Evolutionary conservation across 2,888 invertebrate genomes (phyloP), one percentile per base, ranked within the genome.

Genomic region (Yponomeuta malinellus): DNA sequence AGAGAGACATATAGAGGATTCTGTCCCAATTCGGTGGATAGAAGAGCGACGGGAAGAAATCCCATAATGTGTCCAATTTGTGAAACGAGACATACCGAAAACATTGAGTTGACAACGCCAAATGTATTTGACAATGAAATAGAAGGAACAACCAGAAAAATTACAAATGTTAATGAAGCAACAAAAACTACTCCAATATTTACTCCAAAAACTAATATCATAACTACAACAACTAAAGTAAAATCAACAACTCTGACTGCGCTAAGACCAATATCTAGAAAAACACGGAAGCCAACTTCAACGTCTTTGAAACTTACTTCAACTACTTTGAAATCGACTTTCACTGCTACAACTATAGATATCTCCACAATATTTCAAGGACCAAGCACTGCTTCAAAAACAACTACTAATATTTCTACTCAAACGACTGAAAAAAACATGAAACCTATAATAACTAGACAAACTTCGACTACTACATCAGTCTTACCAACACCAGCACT

Each of bases 1-100:
- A 76, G 75, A 73, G 80, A 82, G 78, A 84, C 81, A 4, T 83
- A 79, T 72, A 74, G 71, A 63, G 73, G 79, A 23, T 79, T 75
- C 74, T 83, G 85, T 10, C 68, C 71, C 68, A 59, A 59, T 59
- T 76, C 71, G 70, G 75, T 70, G n/a, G 33, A 37, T 48, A 48
- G 23, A 9, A 8, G 1, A 15, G 8, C 37, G 48, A 68, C 48
- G 3, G 10, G n/a, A 48, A 68, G 5, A 10, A 15, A 23, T 48
- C 29, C 23, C 3, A 31, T 29, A 10, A 31, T 1, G 3, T 12
- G 65, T 65, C 29, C 65, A 33, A 65, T 4, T 65, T 65, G 52
- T 59, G 52, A 59, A 33, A 65, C 31, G 2, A 10, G 0, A 23
- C 33, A 33, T 5, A 48, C 15, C n/a, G 10, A 10, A 48, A 48